Percentiles rank a stretch among this genome's conserved stretches.
Evolutionary conservation across 1,140 invertebrate genomes (phyloP).

Genomic region (Anastrepha ludens): DNA sequence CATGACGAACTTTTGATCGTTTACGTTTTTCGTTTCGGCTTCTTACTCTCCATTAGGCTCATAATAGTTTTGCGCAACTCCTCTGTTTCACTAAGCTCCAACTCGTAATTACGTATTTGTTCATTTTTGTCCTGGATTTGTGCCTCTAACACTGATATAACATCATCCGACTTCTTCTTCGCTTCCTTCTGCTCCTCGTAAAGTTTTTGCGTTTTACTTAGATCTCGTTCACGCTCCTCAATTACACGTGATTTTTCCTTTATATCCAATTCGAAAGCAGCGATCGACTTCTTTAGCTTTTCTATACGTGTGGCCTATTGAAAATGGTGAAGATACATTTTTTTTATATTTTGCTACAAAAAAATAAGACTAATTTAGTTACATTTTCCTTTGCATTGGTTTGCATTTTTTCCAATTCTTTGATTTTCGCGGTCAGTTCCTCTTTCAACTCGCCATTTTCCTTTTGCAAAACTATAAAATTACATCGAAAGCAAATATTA

Average conservation of each 20-base stretch:
- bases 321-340: neutral
- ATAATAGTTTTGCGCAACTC: constrained; percentile 72
- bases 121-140: constrained; percentile 70
- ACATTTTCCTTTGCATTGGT: constrained; percentile 66
- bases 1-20: neutral
- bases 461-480: constrained; percentile 59
- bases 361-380: constrained; percentile 52
- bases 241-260: constrained; percentile 68
- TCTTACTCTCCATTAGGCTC: constrained; percentile 73
- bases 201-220: constrained; percentile 65
- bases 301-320: constrained; percentile 67
- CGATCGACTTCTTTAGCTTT: constrained; percentile 68
- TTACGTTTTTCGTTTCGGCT: constrained; percentile 67
- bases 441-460: constrained; percentile 64
- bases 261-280: constrained; percentile 68
- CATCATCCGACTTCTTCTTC: constrained; percentile 68
- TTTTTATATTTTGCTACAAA: neutral
- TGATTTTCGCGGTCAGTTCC: constrained; percentile 61
- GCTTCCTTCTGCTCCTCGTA: constrained; percentile 69
- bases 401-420: constrained; percentile 66
- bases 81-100: constrained; percentile 70
- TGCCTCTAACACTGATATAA: constrained; percentile 67
- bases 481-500: neutral
- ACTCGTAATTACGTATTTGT: constrained; percentile 68
- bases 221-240: constrained; percentile 66